Evolutionary conservation across 2,888 invertebrate species (phyloP).

Genomic region (Nysson spinosus): DNA sequence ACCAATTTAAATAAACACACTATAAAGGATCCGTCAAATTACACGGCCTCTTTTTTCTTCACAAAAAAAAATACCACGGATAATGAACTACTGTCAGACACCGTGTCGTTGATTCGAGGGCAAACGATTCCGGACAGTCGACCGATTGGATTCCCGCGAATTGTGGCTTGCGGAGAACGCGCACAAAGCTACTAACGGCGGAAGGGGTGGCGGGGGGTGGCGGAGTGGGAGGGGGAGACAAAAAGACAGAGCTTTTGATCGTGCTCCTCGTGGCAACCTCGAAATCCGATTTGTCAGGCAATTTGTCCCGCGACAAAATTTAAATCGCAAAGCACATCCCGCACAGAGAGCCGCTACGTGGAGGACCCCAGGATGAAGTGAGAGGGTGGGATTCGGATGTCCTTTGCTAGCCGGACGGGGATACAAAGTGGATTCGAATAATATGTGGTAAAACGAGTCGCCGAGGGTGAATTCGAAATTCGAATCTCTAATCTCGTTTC

Average conservation of each 20-base stretch:
- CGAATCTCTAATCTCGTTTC: constrained; percentile 72
- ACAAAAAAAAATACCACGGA: no score
- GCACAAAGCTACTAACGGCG: constrained; percentile 35
- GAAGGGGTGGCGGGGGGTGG: constrained; percentile 12
- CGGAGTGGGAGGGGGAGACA: neutral
- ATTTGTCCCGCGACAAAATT: constrained; percentile 76
- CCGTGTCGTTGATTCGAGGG: no score
- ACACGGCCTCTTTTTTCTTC: no score
- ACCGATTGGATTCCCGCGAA: constrained; percentile 48
- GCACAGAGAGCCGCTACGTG: constrained; percentile 27
- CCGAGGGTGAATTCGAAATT: constrained; percentile 76
- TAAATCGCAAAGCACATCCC: constrained; percentile 75
- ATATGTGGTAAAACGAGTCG: constrained; percentile 70
- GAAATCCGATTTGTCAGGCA: constrained; percentile 73
- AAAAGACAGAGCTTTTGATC: constrained; percentile 53
- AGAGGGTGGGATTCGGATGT: constrained; percentile 61
- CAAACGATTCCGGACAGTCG: constrained; percentile 42
- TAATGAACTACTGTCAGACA: constrained; percentile 27
- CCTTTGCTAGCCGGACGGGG: constrained; percentile 62
- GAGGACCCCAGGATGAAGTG: no score
- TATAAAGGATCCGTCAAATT: no score
- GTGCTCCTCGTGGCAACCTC: constrained; percentile 29
- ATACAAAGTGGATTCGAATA: constrained; percentile 74
- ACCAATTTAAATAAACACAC: no score
- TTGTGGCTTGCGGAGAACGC: constrained; percentile 27